Evolutionary conservation across 2,888 invertebrate species (phyloP).

Genomic region (Cecidostiba fungosa): DNA sequence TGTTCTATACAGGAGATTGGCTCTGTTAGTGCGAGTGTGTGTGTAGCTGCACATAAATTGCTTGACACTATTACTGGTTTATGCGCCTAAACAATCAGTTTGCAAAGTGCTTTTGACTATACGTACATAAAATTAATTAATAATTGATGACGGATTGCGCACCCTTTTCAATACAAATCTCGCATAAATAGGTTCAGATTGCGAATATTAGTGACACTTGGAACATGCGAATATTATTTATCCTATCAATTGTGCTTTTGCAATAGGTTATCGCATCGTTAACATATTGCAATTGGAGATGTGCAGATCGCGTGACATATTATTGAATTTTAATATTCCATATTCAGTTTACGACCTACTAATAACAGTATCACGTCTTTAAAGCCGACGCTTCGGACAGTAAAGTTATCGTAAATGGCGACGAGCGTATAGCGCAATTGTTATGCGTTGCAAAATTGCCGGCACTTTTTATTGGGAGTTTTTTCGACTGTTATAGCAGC

Average conservation of each 20-base stretch:
- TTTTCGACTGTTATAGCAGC: slow-evolving; percentile 4
- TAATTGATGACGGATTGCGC: too few species aligned
- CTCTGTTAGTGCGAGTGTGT: neutral
- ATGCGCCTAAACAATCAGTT: neutral
- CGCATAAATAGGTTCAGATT: too few species aligned
- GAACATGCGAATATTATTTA: too few species aligned
- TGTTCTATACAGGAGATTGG: slow-evolving; percentile 17
- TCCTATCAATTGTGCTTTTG: neutral
- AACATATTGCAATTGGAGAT: neutral
- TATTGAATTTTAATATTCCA: neutral
- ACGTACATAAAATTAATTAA: too few species aligned
- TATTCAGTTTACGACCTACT: neutral
- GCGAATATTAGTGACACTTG: too few species aligned
- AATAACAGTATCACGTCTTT: neutral
- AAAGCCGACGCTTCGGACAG: neutral
- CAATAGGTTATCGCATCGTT: neutral
- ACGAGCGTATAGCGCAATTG: neutral
- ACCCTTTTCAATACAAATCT: too few species aligned
- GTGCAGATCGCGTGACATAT: neutral
- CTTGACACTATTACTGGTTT: neutral
- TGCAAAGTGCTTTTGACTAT: neutral
- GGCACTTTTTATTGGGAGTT: neutral
- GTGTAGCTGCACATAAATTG: neutral
- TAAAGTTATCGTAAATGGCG: neutral
- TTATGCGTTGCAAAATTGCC: slow-evolving; percentile 4